These are phyloP conservation scores for Barbus barbus DNA, from an alignment of 2,113 vertebrate species.

Conservation along the genomic window DNA sequence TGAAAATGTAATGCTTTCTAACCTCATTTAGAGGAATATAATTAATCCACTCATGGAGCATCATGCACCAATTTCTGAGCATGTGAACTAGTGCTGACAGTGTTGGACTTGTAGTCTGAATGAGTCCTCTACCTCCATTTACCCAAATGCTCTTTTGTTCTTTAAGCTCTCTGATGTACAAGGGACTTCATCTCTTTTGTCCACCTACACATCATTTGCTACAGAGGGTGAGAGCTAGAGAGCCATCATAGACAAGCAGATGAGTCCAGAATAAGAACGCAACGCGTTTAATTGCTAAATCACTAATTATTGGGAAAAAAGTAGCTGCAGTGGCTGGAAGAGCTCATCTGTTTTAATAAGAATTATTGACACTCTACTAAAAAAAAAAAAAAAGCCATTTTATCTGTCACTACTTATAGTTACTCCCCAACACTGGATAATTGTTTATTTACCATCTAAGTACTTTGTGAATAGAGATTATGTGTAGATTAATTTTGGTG, in stretches of 20 bases:
- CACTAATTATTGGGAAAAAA: too few relatives aligned
- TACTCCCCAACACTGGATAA: too few relatives aligned
- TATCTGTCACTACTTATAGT: too few relatives aligned
- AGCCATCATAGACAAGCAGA: too few relatives aligned
- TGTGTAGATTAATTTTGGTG: neutral
- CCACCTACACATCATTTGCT: neutral
- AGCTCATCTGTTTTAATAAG: too few relatives aligned
- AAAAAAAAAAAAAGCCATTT: too few relatives aligned
- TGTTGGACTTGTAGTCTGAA: neutral
- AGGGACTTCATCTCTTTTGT: neutral
- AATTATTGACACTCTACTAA: too few relatives aligned
- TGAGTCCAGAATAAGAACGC: too few relatives aligned
- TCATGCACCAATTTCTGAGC: neutral
- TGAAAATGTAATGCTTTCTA: neutral
- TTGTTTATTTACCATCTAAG: neutral
- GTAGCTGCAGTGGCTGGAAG: too few relatives aligned
- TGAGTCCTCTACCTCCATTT: neutral
- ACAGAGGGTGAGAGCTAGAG: neutral
- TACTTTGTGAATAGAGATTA: neutral
- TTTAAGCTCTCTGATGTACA: neutral
- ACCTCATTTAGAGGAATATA: too few relatives aligned
- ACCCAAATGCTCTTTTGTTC: conserved; percentile 13
- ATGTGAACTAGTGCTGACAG: neutral
- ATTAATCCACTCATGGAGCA: neutral
- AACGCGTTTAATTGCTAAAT: too few relatives aligned